These are phyloP conservation scores for Platysternon megacephalum DNA, from an alignment of 2,113 vertebrate species.

Conservation along the genomic window DNA sequence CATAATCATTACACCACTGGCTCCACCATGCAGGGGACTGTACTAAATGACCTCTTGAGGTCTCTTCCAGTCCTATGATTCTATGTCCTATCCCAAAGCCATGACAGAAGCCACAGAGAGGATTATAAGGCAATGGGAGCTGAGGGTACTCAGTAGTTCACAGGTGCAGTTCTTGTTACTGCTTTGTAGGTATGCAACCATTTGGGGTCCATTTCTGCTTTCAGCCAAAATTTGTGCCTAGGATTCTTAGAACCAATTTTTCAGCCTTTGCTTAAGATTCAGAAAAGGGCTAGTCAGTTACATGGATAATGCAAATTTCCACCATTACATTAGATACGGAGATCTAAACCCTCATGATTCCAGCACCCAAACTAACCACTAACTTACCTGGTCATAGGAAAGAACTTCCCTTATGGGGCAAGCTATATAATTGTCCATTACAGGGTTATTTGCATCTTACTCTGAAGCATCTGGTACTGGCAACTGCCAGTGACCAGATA, in stretches of 20 bases:
- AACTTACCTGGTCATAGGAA: not conserved
- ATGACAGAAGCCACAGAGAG: not conserved
- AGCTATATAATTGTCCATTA: not conserved
- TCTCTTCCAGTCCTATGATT: no score
- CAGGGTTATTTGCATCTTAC: not conserved
- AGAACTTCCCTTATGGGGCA: not conserved
- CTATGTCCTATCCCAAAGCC: not conserved
- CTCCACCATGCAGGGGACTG: not conserved
- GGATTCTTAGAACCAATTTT: slow-evolving; percentile 28
- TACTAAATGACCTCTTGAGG: no score
- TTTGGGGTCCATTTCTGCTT: not conserved
- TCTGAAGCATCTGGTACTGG: not conserved
- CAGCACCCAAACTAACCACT: not conserved
- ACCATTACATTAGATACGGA: not conserved
- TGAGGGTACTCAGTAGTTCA: not conserved
- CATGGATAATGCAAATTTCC: not conserved
- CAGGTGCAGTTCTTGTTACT: not conserved
- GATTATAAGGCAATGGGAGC: not conserved
- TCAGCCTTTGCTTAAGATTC: not conserved
- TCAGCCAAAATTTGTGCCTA: not conserved
- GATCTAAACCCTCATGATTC: not conserved
- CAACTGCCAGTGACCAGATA: not conserved
- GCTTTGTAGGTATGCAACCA: not conserved
- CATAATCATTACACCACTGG: not conserved
- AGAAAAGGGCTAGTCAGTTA: not conserved